Evolutionary conservation across 1,140 invertebrate genomes (phyloP).

Genomic region (Drosophila busckii): DNA sequence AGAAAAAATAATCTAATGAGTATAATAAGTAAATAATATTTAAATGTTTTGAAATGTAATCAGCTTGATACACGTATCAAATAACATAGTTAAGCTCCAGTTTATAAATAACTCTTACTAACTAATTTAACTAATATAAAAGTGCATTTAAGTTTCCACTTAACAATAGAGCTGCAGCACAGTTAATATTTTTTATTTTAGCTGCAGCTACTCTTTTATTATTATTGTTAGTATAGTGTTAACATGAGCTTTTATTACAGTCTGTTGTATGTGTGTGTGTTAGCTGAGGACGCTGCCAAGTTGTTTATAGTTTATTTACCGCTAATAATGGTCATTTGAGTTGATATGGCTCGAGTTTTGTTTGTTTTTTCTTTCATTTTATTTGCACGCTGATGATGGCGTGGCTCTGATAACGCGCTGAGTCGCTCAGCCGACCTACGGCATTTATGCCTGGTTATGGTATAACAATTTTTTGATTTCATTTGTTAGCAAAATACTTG

Average conservation of each 20-base stretch:
- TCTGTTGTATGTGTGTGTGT: constrained; percentile 23
- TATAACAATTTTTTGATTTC: constrained; percentile 37
- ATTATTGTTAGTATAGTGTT: constrained; percentile 53
- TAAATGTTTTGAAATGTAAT: no score
- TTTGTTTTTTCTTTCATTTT: background rate
- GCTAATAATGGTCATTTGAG: constrained; percentile 76
- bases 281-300: constrained; percentile 25
- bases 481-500: constrained; percentile 44
- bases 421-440: constrained; percentile 11
- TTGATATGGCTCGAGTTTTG: constrained; percentile 33
- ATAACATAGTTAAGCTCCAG: no score
- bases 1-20: no score
- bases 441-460: constrained; percentile 7
- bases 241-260: constrained; percentile 74
- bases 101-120: no score
- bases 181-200: no score
- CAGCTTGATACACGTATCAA: no score
- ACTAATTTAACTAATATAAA: no score
- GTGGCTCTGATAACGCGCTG: constrained; percentile 52
- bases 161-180: no score
- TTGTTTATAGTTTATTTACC: constrained; percentile 74
- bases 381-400: constrained; percentile 48
- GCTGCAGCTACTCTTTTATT: constrained; percentile 19
- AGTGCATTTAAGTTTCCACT: no score
- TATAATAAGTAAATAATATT: no score